phyloP scores from a whole-genome alignment of 2,888 invertebrate species.

The Tryphoninae sp. region DNA sequence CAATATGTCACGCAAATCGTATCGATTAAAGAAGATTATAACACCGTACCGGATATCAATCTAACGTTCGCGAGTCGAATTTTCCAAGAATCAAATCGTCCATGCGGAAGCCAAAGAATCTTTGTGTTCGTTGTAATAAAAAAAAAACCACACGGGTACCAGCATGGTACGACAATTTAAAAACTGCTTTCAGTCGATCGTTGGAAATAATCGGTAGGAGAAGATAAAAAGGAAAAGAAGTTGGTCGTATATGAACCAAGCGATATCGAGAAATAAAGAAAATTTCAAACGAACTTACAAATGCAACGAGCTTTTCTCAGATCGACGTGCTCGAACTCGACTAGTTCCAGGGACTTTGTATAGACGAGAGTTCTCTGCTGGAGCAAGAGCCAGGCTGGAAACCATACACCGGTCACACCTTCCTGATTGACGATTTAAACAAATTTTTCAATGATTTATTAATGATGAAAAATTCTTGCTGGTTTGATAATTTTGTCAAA shows the following conservation, averaged over 20 bases:
- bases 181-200: too few species aligned
- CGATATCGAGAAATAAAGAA: not conserved
- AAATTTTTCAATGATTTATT: not conserved
- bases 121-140: not conserved
- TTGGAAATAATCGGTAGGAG: too few species aligned
- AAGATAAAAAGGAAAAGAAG: not conserved
- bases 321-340: slow-evolving; percentile 86
- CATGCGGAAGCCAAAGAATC: not conserved
- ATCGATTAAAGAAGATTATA: slow-evolving; percentile 29
- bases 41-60: not conserved
- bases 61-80: not conserved
- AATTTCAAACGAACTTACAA: slow-evolving; percentile 82
- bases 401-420: slow-evolving; percentile 88
- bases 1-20: not conserved
- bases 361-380: slow-evolving; percentile 86
- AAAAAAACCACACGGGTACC: slow-evolving; percentile 12
- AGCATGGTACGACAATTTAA: not conserved
- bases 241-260: slow-evolving; percentile 4
- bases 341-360: slow-evolving; percentile 82
- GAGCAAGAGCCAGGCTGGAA: slow-evolving; percentile 91
- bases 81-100: not conserved
- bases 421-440: slow-evolving; percentile 81
- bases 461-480: not conserved
- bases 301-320: slow-evolving; percentile 91
- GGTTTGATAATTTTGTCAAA: not conserved